Base-by-base conservation (phyloP, 2,797 vertebrate species). In the Protonibea diacanthus region DNA sequence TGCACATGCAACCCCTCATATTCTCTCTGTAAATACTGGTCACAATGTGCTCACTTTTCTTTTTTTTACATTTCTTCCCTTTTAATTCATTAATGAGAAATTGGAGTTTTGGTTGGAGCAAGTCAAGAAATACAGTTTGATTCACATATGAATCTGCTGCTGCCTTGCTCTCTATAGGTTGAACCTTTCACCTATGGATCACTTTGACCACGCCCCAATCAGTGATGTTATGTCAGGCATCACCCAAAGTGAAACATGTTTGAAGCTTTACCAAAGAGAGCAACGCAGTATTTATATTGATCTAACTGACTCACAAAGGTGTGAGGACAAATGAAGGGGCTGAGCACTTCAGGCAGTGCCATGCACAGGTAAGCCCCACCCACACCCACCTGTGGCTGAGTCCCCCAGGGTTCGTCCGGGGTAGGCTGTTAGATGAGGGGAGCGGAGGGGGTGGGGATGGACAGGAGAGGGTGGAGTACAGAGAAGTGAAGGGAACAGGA, bases 351-450 rank as follows among this genome's bases (percentile, higher is more conserved):
- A 92, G 94, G 93, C 93, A 92, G 95, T 87, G 93, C 90, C 95
- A 96, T 96, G 95, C 95, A 92, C 81, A 81, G 86, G 81, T 91
- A 90, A 81, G 88, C 89, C 91, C 92, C 78, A 68, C 88, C 87
- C 33, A 90, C 95, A 98, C 97, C 96, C 96, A 97, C 97, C 97
- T 97, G 96, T 95, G 93, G 95, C 95, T 23, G 96, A 96, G 85
- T 96, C 96, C 91, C 96, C 96, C 92, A 97, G 94, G 93, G 95
- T 97, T 92, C 97, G 96, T 97, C 97, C 97, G 0, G 96, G 96
- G 90, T 97, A 97, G 91, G 97, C 97, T 97, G 96, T 97, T 96
- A 97, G 96, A 92, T 95, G 93, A 59, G 90, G 89, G 90, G 81
- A 51, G 70, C 61, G 82, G 90, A 82, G 87, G 84, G 64, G 67